Percentiles rank a stretch among this genome's conserved stretches.
Conservation (phyloP, 2,888 invertebrate species). For the Troides helena region DNA sequence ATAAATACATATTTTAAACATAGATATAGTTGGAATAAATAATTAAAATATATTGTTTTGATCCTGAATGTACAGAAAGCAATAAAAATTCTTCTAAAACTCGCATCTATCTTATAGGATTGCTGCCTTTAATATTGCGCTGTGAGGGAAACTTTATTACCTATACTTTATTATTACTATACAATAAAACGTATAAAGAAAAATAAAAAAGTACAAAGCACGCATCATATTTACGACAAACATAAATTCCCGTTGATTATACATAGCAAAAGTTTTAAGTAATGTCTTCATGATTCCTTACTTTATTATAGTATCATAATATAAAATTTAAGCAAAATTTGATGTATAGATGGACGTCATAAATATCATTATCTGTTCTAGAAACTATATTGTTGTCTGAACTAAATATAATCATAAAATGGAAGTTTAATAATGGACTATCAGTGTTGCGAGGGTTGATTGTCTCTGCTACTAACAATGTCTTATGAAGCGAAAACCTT, state of each 20-base stretch:
- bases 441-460: too few species aligned
- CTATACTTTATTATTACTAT: neutral
- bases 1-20: too few species aligned
- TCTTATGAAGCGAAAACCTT: too few species aligned
- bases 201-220: neutral
- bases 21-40: too few species aligned
- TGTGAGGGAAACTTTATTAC: neutral
- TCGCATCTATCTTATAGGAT: slow-evolving; percentile 2
- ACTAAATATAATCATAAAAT: too few species aligned
- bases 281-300: neutral
- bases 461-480: too few species aligned
- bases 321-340: neutral
- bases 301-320: neutral
- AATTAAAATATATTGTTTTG: neutral
- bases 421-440: too few species aligned
- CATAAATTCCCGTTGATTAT: neutral
- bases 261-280: neutral
- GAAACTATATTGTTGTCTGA: too few species aligned
- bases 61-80: neutral
- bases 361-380: neutral
- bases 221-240: neutral
- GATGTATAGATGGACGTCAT: neutral
- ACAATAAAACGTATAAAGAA: neutral
- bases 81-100: slow-evolving; percentile 1
- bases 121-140: neutral